Percentiles rank a stretch among this genome's conserved stretches.
phyloP scores from a whole-genome alignment of 2,797 vertebrate genomes.

The Podarcis lilfordi region DNA sequence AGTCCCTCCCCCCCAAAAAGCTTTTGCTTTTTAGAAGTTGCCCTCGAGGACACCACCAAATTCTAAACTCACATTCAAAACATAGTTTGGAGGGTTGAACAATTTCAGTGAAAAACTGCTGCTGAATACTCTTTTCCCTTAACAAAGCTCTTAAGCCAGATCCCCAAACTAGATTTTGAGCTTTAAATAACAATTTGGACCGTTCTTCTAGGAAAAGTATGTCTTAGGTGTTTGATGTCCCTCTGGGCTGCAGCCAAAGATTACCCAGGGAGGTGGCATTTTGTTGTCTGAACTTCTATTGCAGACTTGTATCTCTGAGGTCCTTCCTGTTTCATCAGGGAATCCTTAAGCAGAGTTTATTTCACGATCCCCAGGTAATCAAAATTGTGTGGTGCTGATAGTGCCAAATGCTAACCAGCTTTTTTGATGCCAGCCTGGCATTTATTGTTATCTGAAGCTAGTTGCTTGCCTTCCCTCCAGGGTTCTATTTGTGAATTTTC shows the following conservation, averaged over 20 bases:
- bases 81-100: neutral
- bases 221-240: neutral
- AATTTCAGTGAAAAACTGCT: neutral
- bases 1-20: too few relatives aligned
- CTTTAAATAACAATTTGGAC: neutral
- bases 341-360: slow-evolving; percentile 12
- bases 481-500: slow-evolving; percentile 90
- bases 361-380: neutral
- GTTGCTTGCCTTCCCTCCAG: slow-evolving; percentile 81
- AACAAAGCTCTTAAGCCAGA: neutral
- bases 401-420: slow-evolving; percentile 48
- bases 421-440: slow-evolving; percentile 67
- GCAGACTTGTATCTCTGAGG: neutral
- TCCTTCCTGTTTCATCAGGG: slow-evolving; percentile 8
- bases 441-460: slow-evolving; percentile 82
- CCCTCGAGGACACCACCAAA: neutral
- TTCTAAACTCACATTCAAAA: neutral
- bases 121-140: neutral
- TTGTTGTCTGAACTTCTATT: neutral
- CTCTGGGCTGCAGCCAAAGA: neutral
- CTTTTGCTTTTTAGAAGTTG: neutral
- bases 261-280: neutral
- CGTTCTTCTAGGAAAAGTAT: neutral
- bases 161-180: neutral
- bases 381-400: slow-evolving; percentile 44